Percentiles rank a stretch among this genome's conserved stretches.
Conservation (phyloP, 2,888 invertebrate species). For the Acanthococcus lagerstroemiae region DNA sequence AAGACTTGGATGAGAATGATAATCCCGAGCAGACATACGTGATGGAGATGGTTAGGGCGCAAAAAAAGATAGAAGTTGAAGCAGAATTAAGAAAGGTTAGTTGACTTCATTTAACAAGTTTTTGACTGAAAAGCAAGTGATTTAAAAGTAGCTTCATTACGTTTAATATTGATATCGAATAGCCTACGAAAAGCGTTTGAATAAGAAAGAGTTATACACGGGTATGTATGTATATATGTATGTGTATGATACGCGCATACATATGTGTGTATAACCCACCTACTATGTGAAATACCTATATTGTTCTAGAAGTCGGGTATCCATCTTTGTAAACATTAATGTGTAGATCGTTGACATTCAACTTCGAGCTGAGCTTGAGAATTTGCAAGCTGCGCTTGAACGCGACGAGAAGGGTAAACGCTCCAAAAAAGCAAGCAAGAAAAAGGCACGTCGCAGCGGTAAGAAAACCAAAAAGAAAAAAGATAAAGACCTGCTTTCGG, state of each 20-base stretch:
- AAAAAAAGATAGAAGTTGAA: conserved; percentile 73
- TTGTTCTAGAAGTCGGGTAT: not conserved
- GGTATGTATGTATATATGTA: no score
- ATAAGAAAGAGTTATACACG: no score
- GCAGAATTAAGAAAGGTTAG: conserved; percentile 61
- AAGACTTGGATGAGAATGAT: conserved; percentile 60
- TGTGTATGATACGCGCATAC: no score
- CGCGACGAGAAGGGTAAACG: conserved; percentile 64
- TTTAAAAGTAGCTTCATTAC: no score
- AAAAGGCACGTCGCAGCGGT: conserved; percentile 62
- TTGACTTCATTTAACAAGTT: no score
- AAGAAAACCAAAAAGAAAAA: conserved; percentile 89
- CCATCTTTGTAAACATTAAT: not conserved
- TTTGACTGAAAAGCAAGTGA: no score
- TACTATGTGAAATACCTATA: not conserved
- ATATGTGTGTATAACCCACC: no score
- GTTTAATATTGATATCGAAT: no score
- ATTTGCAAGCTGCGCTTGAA: conserved; percentile 59
- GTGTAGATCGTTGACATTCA: conserved; percentile 39
- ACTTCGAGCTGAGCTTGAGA: conserved; percentile 49
- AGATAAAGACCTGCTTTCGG: conserved; percentile 87
- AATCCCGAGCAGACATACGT: conserved; percentile 69
- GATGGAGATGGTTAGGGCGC: conserved; percentile 60
- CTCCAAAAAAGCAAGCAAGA: conserved; percentile 59
- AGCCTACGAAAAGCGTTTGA: no score